A percentile compares a stretch with the other conserved stretches of the same genome.
These are phyloP conservation scores for Alloscopus bannaensis DNA, from an alignment of 2,888 invertebrate genomes.

Conservation along the genomic window DNA sequence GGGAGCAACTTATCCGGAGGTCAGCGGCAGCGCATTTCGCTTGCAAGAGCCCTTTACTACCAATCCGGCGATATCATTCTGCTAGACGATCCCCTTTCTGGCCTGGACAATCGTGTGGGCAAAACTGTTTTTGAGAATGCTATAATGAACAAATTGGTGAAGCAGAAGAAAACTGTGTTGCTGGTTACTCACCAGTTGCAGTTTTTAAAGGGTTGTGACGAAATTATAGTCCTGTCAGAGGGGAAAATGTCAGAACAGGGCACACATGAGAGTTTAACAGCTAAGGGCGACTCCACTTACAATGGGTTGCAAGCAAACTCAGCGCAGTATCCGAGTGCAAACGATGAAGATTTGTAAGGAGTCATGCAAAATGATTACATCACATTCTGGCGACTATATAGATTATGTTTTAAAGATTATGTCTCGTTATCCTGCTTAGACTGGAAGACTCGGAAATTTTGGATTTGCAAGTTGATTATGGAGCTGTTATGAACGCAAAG, in stretches of 20 bases:
- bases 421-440: conserved; percentile 37
- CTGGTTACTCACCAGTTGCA: conserved; percentile 81
- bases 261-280: conserved; percentile 78
- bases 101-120: conserved; percentile 78
- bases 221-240: conserved; percentile 79
- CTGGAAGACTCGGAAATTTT: conserved; percentile 69
- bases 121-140: conserved; percentile 78
- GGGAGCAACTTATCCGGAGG: conserved; percentile 78
- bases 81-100: conserved; percentile 79
- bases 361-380: background rate
- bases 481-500: conserved; percentile 37
- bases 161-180: conserved; percentile 78
- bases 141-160: conserved; percentile 77
- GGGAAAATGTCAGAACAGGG: conserved; percentile 79
- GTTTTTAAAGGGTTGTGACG: conserved; percentile 79
- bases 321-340: conserved; percentile 2
- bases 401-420: too few relatives aligned
- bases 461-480: conserved; percentile 56
- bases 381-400: background rate
- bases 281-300: conserved; percentile 28
- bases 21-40: conserved; percentile 78
- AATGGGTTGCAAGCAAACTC: conserved; percentile 25
- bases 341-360: conserved; percentile 56
- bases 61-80: conserved; percentile 78
- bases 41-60: conserved; percentile 79